phyloP scores from a whole-genome alignment of 2,113 vertebrate species.

The Nansenia antarctica region DNA sequence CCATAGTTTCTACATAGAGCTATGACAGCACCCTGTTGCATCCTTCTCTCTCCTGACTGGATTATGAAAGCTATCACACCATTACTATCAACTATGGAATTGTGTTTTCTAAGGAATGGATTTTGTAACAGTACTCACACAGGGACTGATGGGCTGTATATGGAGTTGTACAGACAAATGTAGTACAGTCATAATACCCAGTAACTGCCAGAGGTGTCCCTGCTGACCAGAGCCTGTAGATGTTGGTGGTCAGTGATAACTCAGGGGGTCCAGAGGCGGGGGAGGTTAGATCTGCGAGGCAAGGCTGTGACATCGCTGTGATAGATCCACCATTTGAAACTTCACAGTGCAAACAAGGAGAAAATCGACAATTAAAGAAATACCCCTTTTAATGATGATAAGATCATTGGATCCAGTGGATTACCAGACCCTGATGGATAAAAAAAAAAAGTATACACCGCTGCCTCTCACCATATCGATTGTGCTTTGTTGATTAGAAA shows the following conservation, averaged over 20 bases:
- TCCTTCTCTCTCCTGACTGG: no score
- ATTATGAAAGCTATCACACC: no score
- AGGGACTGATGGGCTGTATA: slow-evolving; percentile 16
- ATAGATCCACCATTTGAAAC: slow-evolving; percentile 70
- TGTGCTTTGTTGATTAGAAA: slow-evolving; percentile 82
- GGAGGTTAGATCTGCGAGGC: slow-evolving; percentile 43
- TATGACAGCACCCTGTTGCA: no score
- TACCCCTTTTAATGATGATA: slow-evolving; percentile 62
- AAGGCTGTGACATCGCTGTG: slow-evolving; percentile 58
- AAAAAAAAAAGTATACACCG: slow-evolving; percentile 56
- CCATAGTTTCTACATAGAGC: no score
- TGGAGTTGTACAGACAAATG: background rate
- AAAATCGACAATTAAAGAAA: slow-evolving; percentile 68
- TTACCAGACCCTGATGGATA: slow-evolving; percentile 44
- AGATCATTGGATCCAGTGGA: slow-evolving; percentile 53
- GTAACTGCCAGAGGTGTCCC: background rate
- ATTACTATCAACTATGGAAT: no score
- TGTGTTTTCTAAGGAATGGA: no score
- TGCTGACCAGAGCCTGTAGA: background rate
- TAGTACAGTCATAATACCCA: no score
- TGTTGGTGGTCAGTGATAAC: no score
- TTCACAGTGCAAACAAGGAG: slow-evolving; percentile 78
- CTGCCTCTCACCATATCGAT: slow-evolving; percentile 70
- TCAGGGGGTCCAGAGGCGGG: slow-evolving; percentile 30
- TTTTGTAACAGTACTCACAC: no score